Base-by-base conservation (phyloP, 2,888 invertebrate species). In the Malthinus seriepunctatus region DNA sequence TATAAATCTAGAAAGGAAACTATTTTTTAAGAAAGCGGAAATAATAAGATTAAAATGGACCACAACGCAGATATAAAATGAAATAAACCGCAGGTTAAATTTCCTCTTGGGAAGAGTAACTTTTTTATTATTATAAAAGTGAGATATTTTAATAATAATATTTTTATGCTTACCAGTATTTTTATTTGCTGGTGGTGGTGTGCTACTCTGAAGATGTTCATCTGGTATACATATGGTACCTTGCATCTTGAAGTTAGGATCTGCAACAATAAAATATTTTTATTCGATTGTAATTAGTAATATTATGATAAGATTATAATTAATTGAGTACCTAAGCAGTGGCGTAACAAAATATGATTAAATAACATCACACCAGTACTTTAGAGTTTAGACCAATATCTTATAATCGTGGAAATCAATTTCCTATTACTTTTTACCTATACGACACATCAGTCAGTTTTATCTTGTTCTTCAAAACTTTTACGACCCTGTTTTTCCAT, bases 211-310 rank as follows among this genome's bases (percentile, higher is more conserved):
- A 53, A 65, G 57, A 53, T 73, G 74, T 71, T 75, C 75, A 63
- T 75, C 73, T 50, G 77, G 74, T 70, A 76, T 71, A 63, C 72
- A 74, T 59, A 77, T 72, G 60, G 75, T 74, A 66, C 78, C 78
- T 76, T 79, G 78, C 78, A 79, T 79, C 69, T 74, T 76, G 74
- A 69, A 68, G 56, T 70, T 70, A 76, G 64, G 66, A 68, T 72
- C 77, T 77, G 73, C n/a, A 74, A 77, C 51, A 62, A 67, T 10
- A 35, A 6, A 11, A 39, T 8, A 42, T 15, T n/a, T 15, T 42
- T 15, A 42, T 23, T 23, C 23, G 5, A 23, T 23, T 23, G 23
- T 23, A 23, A 23, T 23, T 23, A 23, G 5, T 23, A 23, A 23
- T 23, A 23, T 23, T 23, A 2, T 2, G 23, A 23, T 23, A 23